phyloP scores from a whole-genome alignment of 2,888 invertebrate genomes.

The Celastrina argiolus region DNA sequence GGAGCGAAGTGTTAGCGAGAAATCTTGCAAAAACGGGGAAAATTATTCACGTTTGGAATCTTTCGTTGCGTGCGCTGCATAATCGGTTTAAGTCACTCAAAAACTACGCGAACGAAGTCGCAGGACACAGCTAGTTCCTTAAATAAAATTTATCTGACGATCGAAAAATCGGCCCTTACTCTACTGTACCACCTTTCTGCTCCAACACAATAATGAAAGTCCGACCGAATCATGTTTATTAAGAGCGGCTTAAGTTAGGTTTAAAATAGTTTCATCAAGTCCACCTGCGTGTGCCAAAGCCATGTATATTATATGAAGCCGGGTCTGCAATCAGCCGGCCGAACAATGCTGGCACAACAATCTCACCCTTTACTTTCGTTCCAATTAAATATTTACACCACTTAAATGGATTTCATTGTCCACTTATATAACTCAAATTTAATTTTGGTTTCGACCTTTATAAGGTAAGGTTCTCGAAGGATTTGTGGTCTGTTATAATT shows the following conservation, averaged over 20 bases:
- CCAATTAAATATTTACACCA: slow-evolving; percentile 75
- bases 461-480: not conserved
- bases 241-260: slow-evolving; percentile 9
- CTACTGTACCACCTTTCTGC: not conserved
- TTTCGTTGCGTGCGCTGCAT: too few species aligned
- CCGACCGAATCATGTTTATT: not conserved
- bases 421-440: slow-evolving; percentile 33
- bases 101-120: too few species aligned
- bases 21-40: too few species aligned
- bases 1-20: too few species aligned
- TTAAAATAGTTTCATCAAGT: slow-evolving; percentile 21
- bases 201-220: not conserved
- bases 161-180: too few species aligned
- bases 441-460: slow-evolving; percentile 27
- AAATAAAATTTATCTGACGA: too few species aligned
- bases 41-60: too few species aligned
- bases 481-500: not conserved
- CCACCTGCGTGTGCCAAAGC: slow-evolving; percentile 39
- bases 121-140: too few species aligned
- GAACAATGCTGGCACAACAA: slow-evolving; percentile 74
- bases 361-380: slow-evolving; percentile 73
- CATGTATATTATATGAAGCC: slow-evolving; percentile 72
- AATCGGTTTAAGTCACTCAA: too few species aligned
- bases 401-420: slow-evolving; percentile 75
- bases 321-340: slow-evolving; percentile 69